Evolutionary conservation across 2,888 invertebrate genomes (phyloP).

Genomic region (Mythimna pallens): DNA sequence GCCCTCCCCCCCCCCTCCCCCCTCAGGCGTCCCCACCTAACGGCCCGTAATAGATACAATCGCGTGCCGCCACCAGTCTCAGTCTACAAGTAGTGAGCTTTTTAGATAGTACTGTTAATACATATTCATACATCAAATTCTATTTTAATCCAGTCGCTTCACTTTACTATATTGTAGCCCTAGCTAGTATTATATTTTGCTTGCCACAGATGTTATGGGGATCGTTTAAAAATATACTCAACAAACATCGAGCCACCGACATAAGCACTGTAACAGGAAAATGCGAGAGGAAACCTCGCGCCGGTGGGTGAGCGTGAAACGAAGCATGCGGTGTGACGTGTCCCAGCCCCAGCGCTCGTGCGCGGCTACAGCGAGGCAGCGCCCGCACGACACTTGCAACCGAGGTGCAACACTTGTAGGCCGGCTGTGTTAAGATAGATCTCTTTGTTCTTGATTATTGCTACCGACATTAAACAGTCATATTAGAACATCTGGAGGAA

Average conservation of each 20-base stretch:
- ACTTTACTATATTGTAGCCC: not conserved
- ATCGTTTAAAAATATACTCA: not conserved
- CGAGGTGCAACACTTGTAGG: not conserved
- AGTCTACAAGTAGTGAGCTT: slow-evolving; percentile 10
- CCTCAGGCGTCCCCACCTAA: slow-evolving; percentile 45
- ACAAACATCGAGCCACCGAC: not conserved
- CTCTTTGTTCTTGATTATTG: not conserved
- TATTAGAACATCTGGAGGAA: not conserved
- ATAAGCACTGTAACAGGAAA: slow-evolving; percentile 15
- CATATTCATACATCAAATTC: not conserved
- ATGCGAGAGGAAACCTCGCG: not conserved
- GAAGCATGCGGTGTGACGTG: not conserved
- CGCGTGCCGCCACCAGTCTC: not conserved
- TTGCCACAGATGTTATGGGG: not conserved
- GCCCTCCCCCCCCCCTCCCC: not conserved
- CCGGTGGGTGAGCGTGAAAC: not conserved
- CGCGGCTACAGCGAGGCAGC: not conserved
- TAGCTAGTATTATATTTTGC: not conserved
- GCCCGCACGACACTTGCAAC: not conserved
- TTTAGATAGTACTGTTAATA: slow-evolving; percentile 3
- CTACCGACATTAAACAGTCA: not conserved
- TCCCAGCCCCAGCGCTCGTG: not conserved
- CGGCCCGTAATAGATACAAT: slow-evolving; percentile 54
- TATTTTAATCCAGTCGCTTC: not conserved
- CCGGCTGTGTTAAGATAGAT: not conserved